Percentiles rank a stretch among this genome's conserved stretches.
Conservation (phyloP, 2,888 invertebrate species). For the Melanophora roralis region DNA sequence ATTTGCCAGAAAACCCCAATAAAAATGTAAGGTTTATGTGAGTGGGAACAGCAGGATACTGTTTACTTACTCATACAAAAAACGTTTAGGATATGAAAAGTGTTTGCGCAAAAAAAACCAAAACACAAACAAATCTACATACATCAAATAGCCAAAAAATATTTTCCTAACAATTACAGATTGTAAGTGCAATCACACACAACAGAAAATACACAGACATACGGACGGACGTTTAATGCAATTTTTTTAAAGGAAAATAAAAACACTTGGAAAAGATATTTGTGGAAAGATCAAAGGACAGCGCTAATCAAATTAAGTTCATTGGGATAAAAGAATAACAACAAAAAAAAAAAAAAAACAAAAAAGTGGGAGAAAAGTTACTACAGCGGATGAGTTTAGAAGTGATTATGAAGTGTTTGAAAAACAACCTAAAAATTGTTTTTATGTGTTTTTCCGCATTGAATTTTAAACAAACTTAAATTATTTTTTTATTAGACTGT, state of each 20-base stretch:
- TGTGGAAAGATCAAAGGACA: slow-evolving; percentile 50
- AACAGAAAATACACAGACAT: slow-evolving; percentile 14
- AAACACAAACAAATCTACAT: background rate
- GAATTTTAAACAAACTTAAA: slow-evolving; percentile 42
- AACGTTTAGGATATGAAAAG: background rate
- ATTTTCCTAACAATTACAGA: slow-evolving; percentile 67
- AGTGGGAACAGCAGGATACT: slow-evolving; percentile 30
- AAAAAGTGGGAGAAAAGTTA: background rate
- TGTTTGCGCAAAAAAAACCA: slow-evolving; percentile 16
- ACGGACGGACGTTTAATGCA: slow-evolving; percentile 55
- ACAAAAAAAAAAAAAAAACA: background rate
- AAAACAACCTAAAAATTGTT: slow-evolving; percentile 51
- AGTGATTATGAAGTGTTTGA: slow-evolving; percentile 63
- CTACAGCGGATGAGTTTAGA: slow-evolving; percentile 47
- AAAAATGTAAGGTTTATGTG: slow-evolving; percentile 53
- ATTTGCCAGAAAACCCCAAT: slow-evolving; percentile 46
- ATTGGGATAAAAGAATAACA: slow-evolving; percentile 30
- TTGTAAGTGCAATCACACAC: slow-evolving; percentile 61
- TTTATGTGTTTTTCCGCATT: slow-evolving; percentile 21
- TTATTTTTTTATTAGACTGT: slow-evolving; percentile 37
- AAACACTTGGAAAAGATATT: slow-evolving; percentile 50
- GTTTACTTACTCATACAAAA: background rate
- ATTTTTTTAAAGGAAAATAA: slow-evolving; percentile 52
- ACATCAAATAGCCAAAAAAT: slow-evolving; percentile 43
- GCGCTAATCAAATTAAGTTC: slow-evolving; percentile 62